A percentile compares a stretch with the other conserved stretches of the same genome.
Evolutionary conservation across 1,140 invertebrate genomes (phyloP).

Genomic region (Thaumatotibia leucotreta): DNA sequence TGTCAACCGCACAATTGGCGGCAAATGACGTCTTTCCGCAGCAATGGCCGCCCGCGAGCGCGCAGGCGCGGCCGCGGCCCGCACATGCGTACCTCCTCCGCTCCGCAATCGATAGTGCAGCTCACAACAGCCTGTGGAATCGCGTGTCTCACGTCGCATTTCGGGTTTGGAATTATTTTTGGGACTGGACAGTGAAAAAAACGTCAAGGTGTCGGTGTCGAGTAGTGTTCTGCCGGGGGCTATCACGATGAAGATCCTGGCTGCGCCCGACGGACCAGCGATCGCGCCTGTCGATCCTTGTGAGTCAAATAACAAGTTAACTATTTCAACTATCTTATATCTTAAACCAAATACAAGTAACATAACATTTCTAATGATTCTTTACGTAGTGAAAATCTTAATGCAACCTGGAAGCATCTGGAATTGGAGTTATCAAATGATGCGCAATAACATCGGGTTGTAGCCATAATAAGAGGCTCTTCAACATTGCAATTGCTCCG

Average conservation of each 20-base stretch:
- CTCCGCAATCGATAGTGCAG: slow-evolving; percentile 63
- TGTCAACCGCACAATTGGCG: slow-evolving; percentile 32
- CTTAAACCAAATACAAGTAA: not conserved
- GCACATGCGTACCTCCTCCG: slow-evolving; percentile 11
- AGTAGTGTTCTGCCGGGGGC: slow-evolving; percentile 60
- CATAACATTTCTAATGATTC: not conserved
- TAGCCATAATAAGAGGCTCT: not conserved
- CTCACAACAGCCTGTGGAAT: slow-evolving; percentile 62
- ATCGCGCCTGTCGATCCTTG: slow-evolving; percentile 55
- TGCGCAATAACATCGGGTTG: slow-evolving; percentile 4
- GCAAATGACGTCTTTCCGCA: slow-evolving; percentile 55
- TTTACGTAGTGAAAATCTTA: not conserved
- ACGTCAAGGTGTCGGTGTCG: slow-evolving; percentile 61
- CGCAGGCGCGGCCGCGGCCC: slow-evolving; percentile 44
- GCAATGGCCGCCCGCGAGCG: slow-evolving; percentile 24
- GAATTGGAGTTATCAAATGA: not conserved
- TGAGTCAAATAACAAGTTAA: slow-evolving; percentile 38
- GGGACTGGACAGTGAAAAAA: slow-evolving; percentile 34
- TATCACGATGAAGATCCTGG: slow-evolving; percentile 63
- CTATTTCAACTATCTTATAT: not conserved
- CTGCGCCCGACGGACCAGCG: slow-evolving; percentile 51
- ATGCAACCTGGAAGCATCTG: not conserved
- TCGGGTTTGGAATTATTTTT: slow-evolving; percentile 29
- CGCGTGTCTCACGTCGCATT: slow-evolving; percentile 35
- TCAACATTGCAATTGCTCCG: not conserved